A percentile compares a stretch with the other conserved stretches of the same genome.
phyloP scores from a whole-genome alignment of 2,113 vertebrate genomes.

The Pachypanchax playfairii region DNA sequence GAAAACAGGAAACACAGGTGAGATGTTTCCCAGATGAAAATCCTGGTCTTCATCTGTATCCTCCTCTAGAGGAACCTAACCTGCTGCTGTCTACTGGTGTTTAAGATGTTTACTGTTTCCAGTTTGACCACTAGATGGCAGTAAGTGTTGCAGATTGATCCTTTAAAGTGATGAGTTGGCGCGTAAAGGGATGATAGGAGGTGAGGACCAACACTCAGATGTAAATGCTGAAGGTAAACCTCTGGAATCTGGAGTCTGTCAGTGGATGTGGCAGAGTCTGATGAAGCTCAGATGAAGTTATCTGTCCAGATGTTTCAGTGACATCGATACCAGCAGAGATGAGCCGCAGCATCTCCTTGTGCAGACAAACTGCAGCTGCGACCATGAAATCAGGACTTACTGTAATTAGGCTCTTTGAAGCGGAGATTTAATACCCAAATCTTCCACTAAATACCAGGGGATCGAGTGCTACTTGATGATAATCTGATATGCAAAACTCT shows the following conservation, averaged over 20 bases:
- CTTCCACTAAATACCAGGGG: slow-evolving; percentile 77
- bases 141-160: background rate
- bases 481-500: slow-evolving; percentile 79
- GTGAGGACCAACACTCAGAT: background rate
- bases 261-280: slow-evolving; percentile 19
- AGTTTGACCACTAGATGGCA: slow-evolving; percentile 5
- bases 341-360: slow-evolving; percentile 61
- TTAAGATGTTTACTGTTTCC: too few species aligned
- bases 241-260: slow-evolving; percentile 10
- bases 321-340: slow-evolving; percentile 74
- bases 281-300: slow-evolving; percentile 33
- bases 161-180: background rate
- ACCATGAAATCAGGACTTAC: slow-evolving; percentile 85
- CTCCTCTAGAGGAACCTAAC: too few species aligned
- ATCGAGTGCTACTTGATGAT: slow-evolving; percentile 80
- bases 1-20: too few species aligned
- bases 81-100: too few species aligned
- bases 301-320: slow-evolving; percentile 55
- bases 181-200: background rate
- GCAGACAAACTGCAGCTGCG: slow-evolving; percentile 79
- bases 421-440: slow-evolving; percentile 82
- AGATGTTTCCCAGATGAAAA: too few species aligned
- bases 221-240: slow-evolving; percentile 15
- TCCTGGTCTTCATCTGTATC: too few species aligned
- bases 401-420: slow-evolving; percentile 83